Evolutionary conservation across 2,888 invertebrate genomes (phyloP).

Genomic region (Patella caerulea): DNA sequence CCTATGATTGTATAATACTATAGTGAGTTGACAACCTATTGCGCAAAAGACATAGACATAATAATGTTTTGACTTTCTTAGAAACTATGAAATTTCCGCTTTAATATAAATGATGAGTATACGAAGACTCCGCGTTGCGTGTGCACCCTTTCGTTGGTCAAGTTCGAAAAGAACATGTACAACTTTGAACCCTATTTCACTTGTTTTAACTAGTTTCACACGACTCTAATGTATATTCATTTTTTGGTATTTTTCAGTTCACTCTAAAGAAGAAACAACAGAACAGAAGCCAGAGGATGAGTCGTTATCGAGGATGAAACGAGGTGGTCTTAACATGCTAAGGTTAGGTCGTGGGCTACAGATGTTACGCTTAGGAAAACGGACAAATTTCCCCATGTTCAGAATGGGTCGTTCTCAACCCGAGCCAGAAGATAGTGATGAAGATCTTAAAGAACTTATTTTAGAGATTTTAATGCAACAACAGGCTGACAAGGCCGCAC

Average conservation of each 20-base stretch:
- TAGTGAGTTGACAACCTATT: too few relatives aligned
- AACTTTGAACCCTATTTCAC: too few relatives aligned
- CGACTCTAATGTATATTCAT: background rate
- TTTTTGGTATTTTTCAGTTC: background rate
- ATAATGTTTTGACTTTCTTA: too few relatives aligned
- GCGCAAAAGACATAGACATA: too few relatives aligned
- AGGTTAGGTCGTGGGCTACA: constrained; percentile 53
- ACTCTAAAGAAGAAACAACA: constrained; percentile 16
- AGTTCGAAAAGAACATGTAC: too few relatives aligned
- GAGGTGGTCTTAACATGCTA: constrained; percentile 50
- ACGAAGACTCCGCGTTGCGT: too few relatives aligned
- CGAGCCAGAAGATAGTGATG: constrained; percentile 8
- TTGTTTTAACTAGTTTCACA: too few relatives aligned
- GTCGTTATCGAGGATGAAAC: constrained; percentile 40
- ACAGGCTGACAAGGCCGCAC: background rate
- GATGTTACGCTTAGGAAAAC: constrained; percentile 58
- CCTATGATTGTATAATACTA: too few relatives aligned
- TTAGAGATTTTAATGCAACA: background rate
- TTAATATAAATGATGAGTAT: too few relatives aligned
- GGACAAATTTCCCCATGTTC: constrained; percentile 45
- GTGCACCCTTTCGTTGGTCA: too few relatives aligned
- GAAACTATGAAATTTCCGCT: too few relatives aligned
- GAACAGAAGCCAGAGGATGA: constrained; percentile 24
- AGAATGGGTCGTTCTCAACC: constrained; percentile 42
- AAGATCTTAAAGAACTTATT: constrained; percentile 22